Evolutionary conservation across 2,888 invertebrate genomes (phyloP).

Genomic region (Operophtera brumata): DNA sequence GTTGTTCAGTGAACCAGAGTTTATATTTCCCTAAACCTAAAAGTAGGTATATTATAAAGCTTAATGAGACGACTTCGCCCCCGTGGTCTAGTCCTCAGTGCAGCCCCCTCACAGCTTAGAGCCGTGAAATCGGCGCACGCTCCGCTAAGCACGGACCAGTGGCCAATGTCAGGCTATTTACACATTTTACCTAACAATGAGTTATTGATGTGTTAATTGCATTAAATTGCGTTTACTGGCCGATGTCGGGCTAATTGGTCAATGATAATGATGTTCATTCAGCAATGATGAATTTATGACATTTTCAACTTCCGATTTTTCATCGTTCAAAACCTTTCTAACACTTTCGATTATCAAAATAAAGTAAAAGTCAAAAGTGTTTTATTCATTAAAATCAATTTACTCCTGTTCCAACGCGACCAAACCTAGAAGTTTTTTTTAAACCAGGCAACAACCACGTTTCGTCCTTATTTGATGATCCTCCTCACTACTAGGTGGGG

Average conservation of each 20-base stretch:
- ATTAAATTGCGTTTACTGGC: constrained; percentile 22
- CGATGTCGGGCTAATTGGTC: constrained; percentile 8
- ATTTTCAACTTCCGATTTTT: background rate
- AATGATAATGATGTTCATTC: background rate
- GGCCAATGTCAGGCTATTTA: constrained; percentile 36
- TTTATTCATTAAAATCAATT: too few species aligned
- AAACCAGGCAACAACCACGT: too few species aligned
- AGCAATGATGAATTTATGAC: background rate
- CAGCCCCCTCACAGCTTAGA: constrained; percentile 10
- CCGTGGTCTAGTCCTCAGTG: background rate
- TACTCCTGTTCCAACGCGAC: too few species aligned
- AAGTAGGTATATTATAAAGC: too few species aligned
- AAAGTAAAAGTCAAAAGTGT: too few species aligned
- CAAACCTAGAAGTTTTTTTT: too few species aligned
- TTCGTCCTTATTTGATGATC: too few species aligned
- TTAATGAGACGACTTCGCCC: background rate
- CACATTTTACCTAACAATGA: constrained; percentile 18
- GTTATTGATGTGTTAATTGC: constrained; percentile 26
- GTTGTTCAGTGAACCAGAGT: too few species aligned
- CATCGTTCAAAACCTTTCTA: background rate
- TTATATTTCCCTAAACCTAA: too few species aligned
- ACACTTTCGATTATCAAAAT: too few species aligned
- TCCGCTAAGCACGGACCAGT: constrained; percentile 34
- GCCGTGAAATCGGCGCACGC: constrained; percentile 44
- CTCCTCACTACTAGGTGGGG: too few species aligned